Conservation (phyloP, 2,888 invertebrate genomes). For the Esperia sulphurella region DNA sequence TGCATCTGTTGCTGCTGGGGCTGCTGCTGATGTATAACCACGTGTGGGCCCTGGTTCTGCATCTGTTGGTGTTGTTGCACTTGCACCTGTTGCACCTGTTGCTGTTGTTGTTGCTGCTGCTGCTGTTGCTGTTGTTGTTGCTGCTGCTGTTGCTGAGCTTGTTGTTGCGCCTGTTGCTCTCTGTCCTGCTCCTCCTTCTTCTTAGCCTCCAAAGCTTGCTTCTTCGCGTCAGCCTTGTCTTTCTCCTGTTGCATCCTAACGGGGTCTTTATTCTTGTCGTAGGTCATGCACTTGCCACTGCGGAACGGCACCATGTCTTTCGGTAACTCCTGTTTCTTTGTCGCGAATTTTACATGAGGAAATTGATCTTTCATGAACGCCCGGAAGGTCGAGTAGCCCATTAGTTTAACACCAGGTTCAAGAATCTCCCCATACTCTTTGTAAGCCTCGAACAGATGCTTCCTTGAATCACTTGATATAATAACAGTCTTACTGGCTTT, state of each 20-base stretch:
- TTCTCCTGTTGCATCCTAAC: slow-evolving; percentile 71
- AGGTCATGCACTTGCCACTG: slow-evolving; percentile 76
- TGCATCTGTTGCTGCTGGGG: slow-evolving; percentile 59
- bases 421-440: slow-evolving; percentile 85
- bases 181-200: slow-evolving; percentile 71
- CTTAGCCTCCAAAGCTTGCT: slow-evolving; percentile 71
- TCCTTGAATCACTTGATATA: slow-evolving; percentile 78
- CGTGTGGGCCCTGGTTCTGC: slow-evolving; percentile 57
- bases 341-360: slow-evolving; percentile 86
- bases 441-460: slow-evolving; percentile 87
- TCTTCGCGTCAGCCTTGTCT: slow-evolving; percentile 72
- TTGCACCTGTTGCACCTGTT: slow-evolving; percentile 64
- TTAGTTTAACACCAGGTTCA: slow-evolving; percentile 84
- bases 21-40: slow-evolving; percentile 64
- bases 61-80: slow-evolving; percentile 69
- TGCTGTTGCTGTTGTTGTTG: slow-evolving; percentile 61
- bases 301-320: slow-evolving; percentile 74
- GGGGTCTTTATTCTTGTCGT: slow-evolving; percentile 75
- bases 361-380: slow-evolving; percentile 91
- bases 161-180: slow-evolving; percentile 60
- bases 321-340: slow-evolving; percentile 73
- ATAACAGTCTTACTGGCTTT: slow-evolving; percentile 72
- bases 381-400: slow-evolving; percentile 90
- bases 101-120: slow-evolving; percentile 61
- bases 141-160: slow-evolving; percentile 47